These are phyloP conservation scores for Drosophila meridiana DNA, from an alignment of 2,888 invertebrate genomes.

Conservation along the genomic window DNA sequence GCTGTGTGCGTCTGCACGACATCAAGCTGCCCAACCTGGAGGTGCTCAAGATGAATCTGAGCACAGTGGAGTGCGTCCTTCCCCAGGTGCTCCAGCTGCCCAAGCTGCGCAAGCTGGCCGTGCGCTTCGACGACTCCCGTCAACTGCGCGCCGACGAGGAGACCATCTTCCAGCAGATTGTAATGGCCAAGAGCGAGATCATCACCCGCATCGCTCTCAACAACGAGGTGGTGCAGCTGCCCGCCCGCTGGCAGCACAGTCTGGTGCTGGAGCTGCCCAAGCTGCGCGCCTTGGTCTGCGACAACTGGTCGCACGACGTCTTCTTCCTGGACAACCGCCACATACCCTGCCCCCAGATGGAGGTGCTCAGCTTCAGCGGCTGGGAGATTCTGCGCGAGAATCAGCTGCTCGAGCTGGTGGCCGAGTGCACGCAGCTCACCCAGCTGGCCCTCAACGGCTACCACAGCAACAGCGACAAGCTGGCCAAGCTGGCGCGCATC, in stretches of 20 bases:
- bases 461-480: conserved; percentile 56
- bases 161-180: conserved; percentile 70
- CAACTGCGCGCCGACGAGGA: conserved; percentile 67
- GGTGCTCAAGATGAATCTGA: conserved; percentile 70
- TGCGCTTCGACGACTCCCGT: conserved; percentile 65
- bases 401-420: conserved; percentile 59
- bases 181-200: conserved; percentile 66
- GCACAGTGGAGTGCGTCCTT: conserved; percentile 59
- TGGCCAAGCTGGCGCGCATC: conserved; percentile 44
- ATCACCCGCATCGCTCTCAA: conserved; percentile 68
- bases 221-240: conserved; percentile 69
- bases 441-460: conserved; percentile 58
- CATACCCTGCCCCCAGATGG: conserved; percentile 66
- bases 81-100: conserved; percentile 62
- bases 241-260: conserved; percentile 58
- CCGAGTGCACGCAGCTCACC: conserved; percentile 53
- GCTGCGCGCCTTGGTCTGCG: conserved; percentile 55
- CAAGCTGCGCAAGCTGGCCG: conserved; percentile 57
- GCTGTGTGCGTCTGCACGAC: conserved; percentile 51
- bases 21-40: conserved; percentile 69
- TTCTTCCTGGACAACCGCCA: conserved; percentile 64
- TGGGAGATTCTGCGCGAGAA: conserved; percentile 66
- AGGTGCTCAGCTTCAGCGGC: conserved; percentile 69
- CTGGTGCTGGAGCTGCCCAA: conserved; percentile 62
- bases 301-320: conserved; percentile 69